A percentile compares a stretch with the other conserved stretches of the same genome.
phyloP scores from a whole-genome alignment of 2,797 vertebrate genomes.

The Coreius guichenoti region DNA sequence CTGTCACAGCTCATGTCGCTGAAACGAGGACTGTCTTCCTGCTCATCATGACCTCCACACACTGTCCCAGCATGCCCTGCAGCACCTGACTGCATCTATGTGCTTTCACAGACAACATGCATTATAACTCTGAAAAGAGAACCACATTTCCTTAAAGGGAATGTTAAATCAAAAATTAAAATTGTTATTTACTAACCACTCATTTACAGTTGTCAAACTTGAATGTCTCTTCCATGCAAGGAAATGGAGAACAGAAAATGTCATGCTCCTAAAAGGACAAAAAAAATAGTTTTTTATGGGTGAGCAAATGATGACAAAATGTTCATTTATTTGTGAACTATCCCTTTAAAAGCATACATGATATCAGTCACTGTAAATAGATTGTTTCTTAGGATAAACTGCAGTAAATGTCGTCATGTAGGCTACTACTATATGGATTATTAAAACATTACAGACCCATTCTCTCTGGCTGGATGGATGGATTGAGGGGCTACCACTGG shows the following conservation, averaged over 20 bases:
- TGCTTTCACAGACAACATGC: slow-evolving; percentile 12
- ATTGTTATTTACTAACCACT: neutral
- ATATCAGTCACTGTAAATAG: neutral
- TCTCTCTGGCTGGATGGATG: slow-evolving; percentile 26
- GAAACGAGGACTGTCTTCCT: slow-evolving; percentile 20
- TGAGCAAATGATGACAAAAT: neutral
- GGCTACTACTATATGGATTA: neutral
- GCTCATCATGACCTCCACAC: slow-evolving; percentile 47
- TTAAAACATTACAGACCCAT: neutral
- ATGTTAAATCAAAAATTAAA: neutral
- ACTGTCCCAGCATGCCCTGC: slow-evolving; percentile 35
- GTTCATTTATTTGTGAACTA: neutral
- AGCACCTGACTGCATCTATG: slow-evolving; percentile 24
- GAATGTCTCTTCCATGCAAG: neutral
- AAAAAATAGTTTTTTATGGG: neutral
- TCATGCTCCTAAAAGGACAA: neutral
- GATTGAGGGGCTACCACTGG: slow-evolving; percentile 40
- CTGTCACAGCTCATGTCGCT: slow-evolving; percentile 24
- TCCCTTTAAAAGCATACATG: neutral
- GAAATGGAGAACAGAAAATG: neutral
- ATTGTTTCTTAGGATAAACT: neutral
- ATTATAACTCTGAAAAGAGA: neutral
- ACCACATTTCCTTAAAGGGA: neutral
- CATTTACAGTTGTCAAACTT: neutral
- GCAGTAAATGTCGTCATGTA: neutral